Evolutionary conservation across 2,797 vertebrate species (phyloP).

Genomic region (Sardinella longiceps): DNA sequence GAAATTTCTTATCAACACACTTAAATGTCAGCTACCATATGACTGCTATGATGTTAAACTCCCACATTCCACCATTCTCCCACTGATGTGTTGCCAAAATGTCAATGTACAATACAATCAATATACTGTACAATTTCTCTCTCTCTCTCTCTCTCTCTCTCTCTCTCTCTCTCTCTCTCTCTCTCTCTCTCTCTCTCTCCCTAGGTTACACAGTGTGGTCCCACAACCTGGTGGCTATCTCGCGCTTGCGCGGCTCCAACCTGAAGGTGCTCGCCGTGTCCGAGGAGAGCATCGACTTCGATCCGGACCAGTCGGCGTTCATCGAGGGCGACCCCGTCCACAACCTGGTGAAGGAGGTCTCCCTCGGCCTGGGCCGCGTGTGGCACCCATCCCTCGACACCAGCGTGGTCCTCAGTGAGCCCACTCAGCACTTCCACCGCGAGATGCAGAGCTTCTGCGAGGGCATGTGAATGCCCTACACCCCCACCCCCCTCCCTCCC

Average conservation of each 20-base stretch:
- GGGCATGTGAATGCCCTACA: conserved; percentile 85
- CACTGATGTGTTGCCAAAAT: too few species aligned
- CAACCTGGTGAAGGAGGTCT: conserved; percentile 97
- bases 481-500: not conserved
- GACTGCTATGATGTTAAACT: too few species aligned
- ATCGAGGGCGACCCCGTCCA: conserved; percentile 93
- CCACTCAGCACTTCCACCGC: conserved; percentile 94
- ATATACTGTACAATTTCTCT: not conserved
- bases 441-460: conserved; percentile 96
- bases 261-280: conserved; percentile 92
- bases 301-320: conserved; percentile 90
- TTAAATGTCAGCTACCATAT: not conserved
- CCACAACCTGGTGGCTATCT: conserved; percentile 97
- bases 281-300: conserved; percentile 98
- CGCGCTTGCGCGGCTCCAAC: conserved; percentile 92
- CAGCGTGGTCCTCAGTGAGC: conserved; percentile 90
- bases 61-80: too few species aligned
- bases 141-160: not conserved
- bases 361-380: conserved; percentile 88
- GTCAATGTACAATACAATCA: too few species aligned
- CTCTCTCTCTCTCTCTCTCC: not conserved
- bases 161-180: not conserved
- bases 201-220: conserved; percentile 97
- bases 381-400: conserved; percentile 96
- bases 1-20: not conserved